Evolutionary conservation across 1,140 invertebrate genomes (phyloP), one percentile per base, ranked within the genome.

Genomic region (Drosophila pectinifera): DNA sequence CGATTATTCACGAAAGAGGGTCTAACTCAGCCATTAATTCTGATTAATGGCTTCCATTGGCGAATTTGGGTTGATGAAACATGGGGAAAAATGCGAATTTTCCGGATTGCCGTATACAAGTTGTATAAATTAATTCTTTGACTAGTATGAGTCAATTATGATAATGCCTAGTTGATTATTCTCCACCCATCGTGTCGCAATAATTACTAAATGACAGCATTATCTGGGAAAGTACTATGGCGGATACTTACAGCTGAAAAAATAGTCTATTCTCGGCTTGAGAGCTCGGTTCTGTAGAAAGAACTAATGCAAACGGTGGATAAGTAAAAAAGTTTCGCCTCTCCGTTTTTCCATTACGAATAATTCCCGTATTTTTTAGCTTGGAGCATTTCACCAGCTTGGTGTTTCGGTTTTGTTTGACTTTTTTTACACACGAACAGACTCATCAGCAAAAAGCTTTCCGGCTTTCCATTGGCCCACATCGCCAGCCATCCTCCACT

Each of bases 381-480:
- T n/a, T 14, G 13, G 43, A 14, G 20, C 11, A 22, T 4, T 7
- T 11, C 41, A 48, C 54, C 22, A 49, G 56, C n/a, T 59, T 11
- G 28, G 46, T 16, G 46, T 53, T 54, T 36, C 22, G 28, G 16
- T 22, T 59, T 59, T 59, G 46, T 51, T 56, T 58, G 49, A 57
- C 49, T 56, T 62, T 56, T 34, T 53, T 53, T 51, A 53, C 49
- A 57, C 45, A 58, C 36, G 10, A 73, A 53, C 59, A 36, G 57
- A 55, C 73, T 78, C 67, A 72, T 72, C 76, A 78, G 59, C 67
- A 56, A 73, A 79, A 57, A 57, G 75, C 69, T 73, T 79, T 79
- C 77, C 75, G 77, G 68, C 75, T 73, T 65, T 65, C 14, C 41
- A 26, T 20, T 38, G 24, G 42, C 42, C 34, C 18, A 22, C 41